Conservation (phyloP, 2,113 vertebrate species). For the Elaphurus davidianus region DNA sequence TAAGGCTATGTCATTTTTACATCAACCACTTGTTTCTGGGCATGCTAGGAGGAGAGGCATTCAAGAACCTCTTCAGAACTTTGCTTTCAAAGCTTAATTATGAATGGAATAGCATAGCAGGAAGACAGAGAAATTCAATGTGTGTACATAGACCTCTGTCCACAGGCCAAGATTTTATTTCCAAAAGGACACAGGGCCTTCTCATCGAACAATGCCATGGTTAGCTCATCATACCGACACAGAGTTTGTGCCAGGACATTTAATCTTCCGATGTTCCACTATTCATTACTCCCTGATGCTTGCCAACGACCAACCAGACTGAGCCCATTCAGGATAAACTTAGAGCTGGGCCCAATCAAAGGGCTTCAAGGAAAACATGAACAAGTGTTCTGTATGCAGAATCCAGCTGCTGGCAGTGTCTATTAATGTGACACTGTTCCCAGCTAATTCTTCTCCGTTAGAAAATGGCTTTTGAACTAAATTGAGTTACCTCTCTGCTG, state of each 20-base stretch:
- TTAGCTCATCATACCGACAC: slow-evolving; percentile 74
- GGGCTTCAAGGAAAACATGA: slow-evolving; percentile 77
- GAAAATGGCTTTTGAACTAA: slow-evolving; percentile 72
- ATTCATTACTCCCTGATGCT: slow-evolving; percentile 65
- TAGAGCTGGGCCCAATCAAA: slow-evolving; percentile 68
- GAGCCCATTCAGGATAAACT: slow-evolving; percentile 73
- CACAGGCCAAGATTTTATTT: slow-evolving; percentile 77
- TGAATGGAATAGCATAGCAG: slow-evolving; percentile 69
- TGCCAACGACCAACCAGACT: slow-evolving; percentile 75
- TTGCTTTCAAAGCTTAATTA: slow-evolving; percentile 73
- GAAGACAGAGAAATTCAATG: slow-evolving; percentile 74
- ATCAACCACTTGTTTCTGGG: slow-evolving; percentile 72
- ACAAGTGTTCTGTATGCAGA: slow-evolving; percentile 73
- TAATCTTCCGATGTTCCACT: slow-evolving; percentile 69
- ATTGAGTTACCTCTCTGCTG: slow-evolving; percentile 65
- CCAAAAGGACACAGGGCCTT: slow-evolving; percentile 71
- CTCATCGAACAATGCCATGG: slow-evolving; percentile 64
- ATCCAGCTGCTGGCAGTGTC: slow-evolving; percentile 56
- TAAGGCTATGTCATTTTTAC: slow-evolving; percentile 49
- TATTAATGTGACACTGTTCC: slow-evolving; percentile 69
- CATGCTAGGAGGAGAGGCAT: slow-evolving; percentile 47
- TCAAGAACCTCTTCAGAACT: slow-evolving; percentile 76
- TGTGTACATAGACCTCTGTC: slow-evolving; percentile 70
- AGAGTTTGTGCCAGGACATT: slow-evolving; percentile 71
- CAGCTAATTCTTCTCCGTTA: slow-evolving; percentile 74